Evolutionary conservation across 2,797 vertebrate species (phyloP).

Genomic region (Psittacula derbiana): DNA sequence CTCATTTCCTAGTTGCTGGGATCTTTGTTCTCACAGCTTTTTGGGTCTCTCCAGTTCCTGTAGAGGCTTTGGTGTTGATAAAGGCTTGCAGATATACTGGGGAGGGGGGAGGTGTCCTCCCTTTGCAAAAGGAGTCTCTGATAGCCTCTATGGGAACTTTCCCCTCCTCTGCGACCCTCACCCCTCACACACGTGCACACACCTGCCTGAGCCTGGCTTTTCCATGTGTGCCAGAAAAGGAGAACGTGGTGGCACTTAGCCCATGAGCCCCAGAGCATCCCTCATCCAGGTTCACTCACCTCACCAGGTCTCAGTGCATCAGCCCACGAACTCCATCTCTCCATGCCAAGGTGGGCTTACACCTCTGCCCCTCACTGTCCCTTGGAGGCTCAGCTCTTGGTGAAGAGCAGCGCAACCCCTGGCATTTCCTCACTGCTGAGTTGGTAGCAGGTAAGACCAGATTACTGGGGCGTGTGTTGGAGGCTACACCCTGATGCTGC

Average conservation of each 20-base stretch:
- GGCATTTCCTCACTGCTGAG: neutral
- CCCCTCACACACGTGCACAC: neutral
- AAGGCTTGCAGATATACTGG: neutral
- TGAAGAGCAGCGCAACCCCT: neutral
- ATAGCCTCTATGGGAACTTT: neutral
- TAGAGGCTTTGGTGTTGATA: neutral
- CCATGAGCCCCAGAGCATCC: neutral
- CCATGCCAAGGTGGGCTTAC: neutral
- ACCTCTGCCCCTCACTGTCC: neutral
- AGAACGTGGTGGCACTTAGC: neutral
- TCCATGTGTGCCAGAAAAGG: neutral
- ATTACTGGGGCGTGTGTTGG: constrained; percentile 43
- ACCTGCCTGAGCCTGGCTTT: neutral
- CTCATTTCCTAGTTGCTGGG: neutral
- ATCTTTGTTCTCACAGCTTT: constrained; percentile 18
- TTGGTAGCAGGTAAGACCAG: constrained; percentile 68
- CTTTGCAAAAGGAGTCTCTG: neutral
- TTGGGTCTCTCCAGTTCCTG: neutral
- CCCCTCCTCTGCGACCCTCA: neutral
- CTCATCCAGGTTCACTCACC: constrained; percentile 35
- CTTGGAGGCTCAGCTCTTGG: neutral
- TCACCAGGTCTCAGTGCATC: accelerated
- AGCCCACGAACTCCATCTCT: accelerated
- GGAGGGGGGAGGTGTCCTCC: neutral
- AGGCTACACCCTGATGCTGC: constrained; percentile 61